Evolutionary conservation across 2,797 vertebrate genomes (phyloP).

Genomic region (Phrynocephalus forsythii): DNA sequence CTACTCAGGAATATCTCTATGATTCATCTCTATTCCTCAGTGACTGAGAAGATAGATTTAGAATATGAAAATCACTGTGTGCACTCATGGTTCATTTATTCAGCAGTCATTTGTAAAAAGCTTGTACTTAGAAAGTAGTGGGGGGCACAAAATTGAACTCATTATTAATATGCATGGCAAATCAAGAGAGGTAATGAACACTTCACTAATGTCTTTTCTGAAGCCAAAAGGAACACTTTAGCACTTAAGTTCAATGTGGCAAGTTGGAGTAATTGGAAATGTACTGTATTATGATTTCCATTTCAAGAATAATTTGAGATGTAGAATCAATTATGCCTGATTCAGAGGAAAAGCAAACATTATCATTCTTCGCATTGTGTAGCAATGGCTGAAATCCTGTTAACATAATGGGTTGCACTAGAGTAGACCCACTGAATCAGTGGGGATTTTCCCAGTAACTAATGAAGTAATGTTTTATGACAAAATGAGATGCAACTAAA

Average conservation of each 20-base stretch:
- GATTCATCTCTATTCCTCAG: constrained; percentile 76
- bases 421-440: too few relatives aligned
- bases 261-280: neutral
- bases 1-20: constrained; percentile 72
- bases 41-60: constrained; percentile 78
- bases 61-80: constrained; percentile 79
- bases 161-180: constrained; percentile 39
- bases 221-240: constrained; percentile 54
- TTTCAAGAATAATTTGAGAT: neutral
- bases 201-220: constrained; percentile 2
- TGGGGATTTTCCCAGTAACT: too few relatives aligned
- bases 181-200: constrained; percentile 33
- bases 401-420: too few relatives aligned
- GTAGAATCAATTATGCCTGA: neutral
- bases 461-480: too few relatives aligned
- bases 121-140: constrained; percentile 56
- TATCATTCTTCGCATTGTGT: too few relatives aligned
- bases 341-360: neutral
- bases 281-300: neutral
- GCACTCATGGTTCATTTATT: constrained; percentile 78
- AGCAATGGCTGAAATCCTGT: too few relatives aligned
- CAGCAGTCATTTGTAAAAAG: constrained; percentile 72
- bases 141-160: constrained; percentile 31
- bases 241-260: constrained; percentile 16
- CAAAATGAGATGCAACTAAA: too few relatives aligned